Evolutionary conservation across 2,888 invertebrate genomes (phyloP).

Genomic region (Netelia fuscicornis): DNA sequence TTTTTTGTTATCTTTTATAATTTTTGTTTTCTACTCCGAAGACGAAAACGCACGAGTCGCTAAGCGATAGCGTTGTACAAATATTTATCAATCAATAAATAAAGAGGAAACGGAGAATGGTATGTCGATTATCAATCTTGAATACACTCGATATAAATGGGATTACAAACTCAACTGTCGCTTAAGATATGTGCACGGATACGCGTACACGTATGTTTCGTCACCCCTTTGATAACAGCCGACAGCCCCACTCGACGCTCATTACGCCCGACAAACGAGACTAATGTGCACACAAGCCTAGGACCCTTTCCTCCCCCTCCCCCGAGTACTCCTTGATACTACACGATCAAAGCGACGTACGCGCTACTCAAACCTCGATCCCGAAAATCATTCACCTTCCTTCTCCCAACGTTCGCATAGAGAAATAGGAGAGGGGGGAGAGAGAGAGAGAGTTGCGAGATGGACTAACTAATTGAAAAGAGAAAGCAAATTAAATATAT

Average conservation of each 20-base stretch:
- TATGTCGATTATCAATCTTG: slow-evolving; percentile 20
- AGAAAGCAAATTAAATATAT: slow-evolving; percentile 10
- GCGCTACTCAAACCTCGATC: slow-evolving; percentile 26
- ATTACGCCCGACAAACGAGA: slow-evolving; percentile 28
- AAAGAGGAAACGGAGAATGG: slow-evolving; percentile 11
- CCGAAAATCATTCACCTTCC: slow-evolving; percentile 8
- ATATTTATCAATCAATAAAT: neutral
- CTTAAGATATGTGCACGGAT: neutral
- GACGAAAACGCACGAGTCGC: slow-evolving; percentile 11
- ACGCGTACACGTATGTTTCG: slow-evolving; percentile 17
- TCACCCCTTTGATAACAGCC: slow-evolving; percentile 32
- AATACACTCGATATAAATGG: neutral
- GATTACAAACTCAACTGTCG: slow-evolving; percentile 8
- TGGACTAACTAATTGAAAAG: slow-evolving; percentile 1
- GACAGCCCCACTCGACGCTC: slow-evolving; percentile 30
- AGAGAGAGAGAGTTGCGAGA: neutral
- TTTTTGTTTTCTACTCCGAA: neutral
- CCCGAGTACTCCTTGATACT: neutral
- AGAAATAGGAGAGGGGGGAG: too few relatives aligned
- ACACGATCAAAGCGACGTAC: slow-evolving; percentile 32
- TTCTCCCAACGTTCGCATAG: slow-evolving; percentile 20
- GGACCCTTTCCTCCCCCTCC: neutral
- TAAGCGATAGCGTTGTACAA: neutral
- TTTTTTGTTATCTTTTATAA: neutral
- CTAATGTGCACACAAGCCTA: slow-evolving; percentile 12